A percentile compares a stretch with the other conserved stretches of the same genome.
Evolutionary conservation across 2,888 invertebrate genomes (phyloP).

Genomic region (Cotesia congregata): DNA sequence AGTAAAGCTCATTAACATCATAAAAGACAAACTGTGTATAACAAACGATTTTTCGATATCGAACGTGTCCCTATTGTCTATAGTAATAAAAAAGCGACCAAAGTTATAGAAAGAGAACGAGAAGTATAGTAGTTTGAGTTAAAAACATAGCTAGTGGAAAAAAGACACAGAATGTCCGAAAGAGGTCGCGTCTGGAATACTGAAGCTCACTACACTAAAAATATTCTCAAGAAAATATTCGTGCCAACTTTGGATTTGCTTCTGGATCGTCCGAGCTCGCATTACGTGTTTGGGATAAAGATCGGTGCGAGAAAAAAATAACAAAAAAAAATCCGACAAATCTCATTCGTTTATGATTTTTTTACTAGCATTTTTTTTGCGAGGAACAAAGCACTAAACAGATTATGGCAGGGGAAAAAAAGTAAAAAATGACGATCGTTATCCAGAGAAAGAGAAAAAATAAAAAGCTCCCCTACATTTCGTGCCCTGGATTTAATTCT

Average conservation of each 20-base stretch:
- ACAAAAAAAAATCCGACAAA: slow-evolving; percentile 35
- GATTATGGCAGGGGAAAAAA: background rate
- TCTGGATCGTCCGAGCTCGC: slow-evolving; percentile 46
- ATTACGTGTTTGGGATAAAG: slow-evolving; percentile 50
- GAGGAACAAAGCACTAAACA: too few species aligned
- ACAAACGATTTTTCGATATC: slow-evolving; percentile 6
- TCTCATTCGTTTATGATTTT: slow-evolving; percentile 12
- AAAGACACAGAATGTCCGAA: slow-evolving; percentile 9
- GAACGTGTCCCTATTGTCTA: slow-evolving; percentile 6
- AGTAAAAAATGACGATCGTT: slow-evolving; percentile 7
- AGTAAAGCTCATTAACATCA: slow-evolving; percentile 14
- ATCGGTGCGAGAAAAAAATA: slow-evolving; percentile 34
- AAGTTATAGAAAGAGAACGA: background rate
- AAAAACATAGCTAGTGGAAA: background rate
- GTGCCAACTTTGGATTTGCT: slow-evolving; percentile 41
- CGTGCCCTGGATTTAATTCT: background rate
- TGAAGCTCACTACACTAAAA: slow-evolving; percentile 23
- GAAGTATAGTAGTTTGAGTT: background rate
- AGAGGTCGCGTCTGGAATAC: slow-evolving; percentile 37
- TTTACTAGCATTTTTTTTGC: too few species aligned
- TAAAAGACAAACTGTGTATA: slow-evolving; percentile 4
- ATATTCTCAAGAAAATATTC: slow-evolving; percentile 38
- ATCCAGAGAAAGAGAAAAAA: background rate
- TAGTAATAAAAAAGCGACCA: background rate
- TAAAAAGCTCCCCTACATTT: slow-evolving; percentile 9